Conservation (phyloP, 2,113 vertebrate species). For the Channa maculata region DNA sequence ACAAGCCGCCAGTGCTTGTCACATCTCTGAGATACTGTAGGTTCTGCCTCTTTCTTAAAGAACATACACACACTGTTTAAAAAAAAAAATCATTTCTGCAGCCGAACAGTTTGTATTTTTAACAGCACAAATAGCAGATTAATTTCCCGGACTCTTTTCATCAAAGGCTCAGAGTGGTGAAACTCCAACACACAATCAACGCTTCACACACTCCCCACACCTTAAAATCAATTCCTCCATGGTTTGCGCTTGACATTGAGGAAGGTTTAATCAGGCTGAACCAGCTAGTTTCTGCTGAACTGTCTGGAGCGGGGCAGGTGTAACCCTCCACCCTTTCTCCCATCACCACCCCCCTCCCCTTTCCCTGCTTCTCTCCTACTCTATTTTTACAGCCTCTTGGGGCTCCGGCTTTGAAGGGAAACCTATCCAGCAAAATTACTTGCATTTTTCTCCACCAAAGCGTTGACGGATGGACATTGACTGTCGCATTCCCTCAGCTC, state of each 20-base stretch:
- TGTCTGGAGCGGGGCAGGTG: slow-evolving; percentile 66
- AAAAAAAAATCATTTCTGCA: not conserved
- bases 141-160: slow-evolving; percentile 43
- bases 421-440: slow-evolving; percentile 78
- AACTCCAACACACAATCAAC: slow-evolving; percentile 51
- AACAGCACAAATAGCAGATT: slow-evolving; percentile 51
- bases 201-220: slow-evolving; percentile 44
- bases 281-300: slow-evolving; percentile 61
- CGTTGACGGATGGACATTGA: slow-evolving; percentile 76
- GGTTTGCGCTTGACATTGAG: slow-evolving; percentile 49
- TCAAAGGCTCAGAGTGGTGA: slow-evolving; percentile 41
- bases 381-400: slow-evolving; percentile 76
- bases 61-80: not conserved
- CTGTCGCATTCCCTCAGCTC: slow-evolving; percentile 64
- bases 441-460: slow-evolving; percentile 70
- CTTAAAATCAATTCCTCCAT: slow-evolving; percentile 47
- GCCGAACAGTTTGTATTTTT: slow-evolving; percentile 49
- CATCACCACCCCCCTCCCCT: not conserved
- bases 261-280: slow-evolving; percentile 64
- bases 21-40: slow-evolving; percentile 34
- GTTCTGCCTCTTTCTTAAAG: slow-evolving; percentile 25
- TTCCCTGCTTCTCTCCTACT: slow-evolving; percentile 30
- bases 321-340: slow-evolving; percentile 42
- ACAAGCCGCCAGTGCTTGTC: slow-evolving; percentile 21
- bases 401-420: slow-evolving; percentile 76